phyloP scores from a whole-genome alignment of 2,113 vertebrate genomes.

The Gnathonemus longibarbis region DNA sequence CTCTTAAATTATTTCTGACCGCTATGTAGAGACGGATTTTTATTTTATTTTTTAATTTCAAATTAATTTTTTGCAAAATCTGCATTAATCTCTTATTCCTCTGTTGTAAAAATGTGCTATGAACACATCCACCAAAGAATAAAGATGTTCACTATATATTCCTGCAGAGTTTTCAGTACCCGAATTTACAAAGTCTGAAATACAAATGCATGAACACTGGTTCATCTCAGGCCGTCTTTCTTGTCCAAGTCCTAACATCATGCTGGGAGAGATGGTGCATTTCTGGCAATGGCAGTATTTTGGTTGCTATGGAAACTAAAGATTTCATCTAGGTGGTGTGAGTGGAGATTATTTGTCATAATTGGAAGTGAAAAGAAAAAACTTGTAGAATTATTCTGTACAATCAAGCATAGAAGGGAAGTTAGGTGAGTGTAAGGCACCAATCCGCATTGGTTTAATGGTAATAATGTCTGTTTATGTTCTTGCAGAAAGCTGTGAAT shows the following conservation, averaged over 20 bases:
- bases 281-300: not conserved
- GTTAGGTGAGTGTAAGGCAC: not conserved
- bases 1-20: not conserved
- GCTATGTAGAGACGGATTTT: not conserved
- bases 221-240: not conserved
- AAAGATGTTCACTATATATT: not conserved
- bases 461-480: not conserved
- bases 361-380: not conserved
- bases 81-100: not conserved
- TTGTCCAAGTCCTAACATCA: not conserved
- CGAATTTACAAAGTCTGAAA: not conserved
- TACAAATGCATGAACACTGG: not conserved
- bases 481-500: not conserved
- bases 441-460: not conserved
- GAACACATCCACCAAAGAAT: not conserved
- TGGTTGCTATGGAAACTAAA: conserved; percentile 8
- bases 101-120: not conserved
- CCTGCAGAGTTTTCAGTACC: not conserved
- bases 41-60: not conserved
- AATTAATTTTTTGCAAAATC: not conserved
- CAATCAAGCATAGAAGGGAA: too few species aligned
- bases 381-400: not conserved
- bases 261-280: not conserved
- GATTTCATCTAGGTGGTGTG: not conserved
- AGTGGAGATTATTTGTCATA: not conserved